Evolutionary conservation across 1,140 invertebrate species (phyloP).

Genomic region (Calycopis cecrops): DNA sequence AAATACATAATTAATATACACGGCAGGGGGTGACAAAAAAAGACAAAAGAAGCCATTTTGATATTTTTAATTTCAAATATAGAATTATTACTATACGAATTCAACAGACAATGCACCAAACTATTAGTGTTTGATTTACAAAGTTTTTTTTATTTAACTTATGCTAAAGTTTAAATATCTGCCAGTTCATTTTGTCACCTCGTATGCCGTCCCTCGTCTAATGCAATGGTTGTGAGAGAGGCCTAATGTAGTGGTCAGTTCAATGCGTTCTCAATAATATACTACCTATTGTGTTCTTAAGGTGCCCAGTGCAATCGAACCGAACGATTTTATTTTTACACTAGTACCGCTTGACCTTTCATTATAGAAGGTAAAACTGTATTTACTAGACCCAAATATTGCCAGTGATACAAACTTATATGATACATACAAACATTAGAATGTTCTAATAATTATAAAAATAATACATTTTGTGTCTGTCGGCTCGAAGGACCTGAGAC

Average conservation of each 20-base stretch:
- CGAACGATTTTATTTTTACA: slow-evolving; percentile 45
- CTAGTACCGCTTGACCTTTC: slow-evolving; percentile 45
- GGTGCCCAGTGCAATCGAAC: slow-evolving; percentile 33
- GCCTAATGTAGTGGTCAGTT: slow-evolving; percentile 53
- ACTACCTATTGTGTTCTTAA: slow-evolving; percentile 65
- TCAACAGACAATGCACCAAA: too few species aligned
- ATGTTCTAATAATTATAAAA: too few species aligned
- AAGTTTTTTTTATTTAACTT: too few species aligned
- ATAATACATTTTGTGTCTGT: too few species aligned
- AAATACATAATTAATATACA: not conserved
- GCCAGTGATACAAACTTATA: too few species aligned
- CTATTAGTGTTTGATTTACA: too few species aligned
- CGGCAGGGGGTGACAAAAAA: not conserved
- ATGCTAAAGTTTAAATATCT: not conserved
- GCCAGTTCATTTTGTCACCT: not conserved
- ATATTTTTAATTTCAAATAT: too few species aligned
- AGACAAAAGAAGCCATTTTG: too few species aligned
- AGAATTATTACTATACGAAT: too few species aligned
- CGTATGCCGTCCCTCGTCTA: slow-evolving; percentile 7
- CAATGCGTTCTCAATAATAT: slow-evolving; percentile 42
- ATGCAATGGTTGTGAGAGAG: slow-evolving; percentile 67
- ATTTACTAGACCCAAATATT: too few species aligned
- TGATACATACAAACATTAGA: too few species aligned
- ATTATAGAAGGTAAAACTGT: not conserved
- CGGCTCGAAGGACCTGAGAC: too few species aligned